phyloP scores from a whole-genome alignment of 2,797 vertebrate genomes.

The Miichthys miiuy region DNA sequence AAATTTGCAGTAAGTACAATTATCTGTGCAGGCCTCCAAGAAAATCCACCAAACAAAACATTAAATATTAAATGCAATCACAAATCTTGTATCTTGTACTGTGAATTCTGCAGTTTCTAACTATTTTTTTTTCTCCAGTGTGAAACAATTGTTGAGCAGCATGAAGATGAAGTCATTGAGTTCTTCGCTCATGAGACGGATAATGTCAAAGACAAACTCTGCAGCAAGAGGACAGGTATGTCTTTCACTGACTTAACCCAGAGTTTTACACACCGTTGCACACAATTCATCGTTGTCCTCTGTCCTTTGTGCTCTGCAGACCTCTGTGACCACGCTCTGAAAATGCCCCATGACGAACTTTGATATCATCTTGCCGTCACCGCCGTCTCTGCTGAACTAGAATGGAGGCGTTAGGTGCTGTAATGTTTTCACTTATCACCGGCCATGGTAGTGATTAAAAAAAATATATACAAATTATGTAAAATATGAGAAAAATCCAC shows the following conservation, averaged over 20 bases:
- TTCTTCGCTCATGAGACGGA: constrained; percentile 93
- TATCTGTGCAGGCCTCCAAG: neutral
- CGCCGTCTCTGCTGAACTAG: constrained; percentile 28
- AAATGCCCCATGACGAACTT: constrained; percentile 92
- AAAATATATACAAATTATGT: constrained; percentile 35
- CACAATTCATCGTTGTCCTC: no score
- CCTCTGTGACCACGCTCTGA: constrained; percentile 94
- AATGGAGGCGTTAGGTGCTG: constrained; percentile 49
- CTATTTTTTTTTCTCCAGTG: constrained; percentile 83
- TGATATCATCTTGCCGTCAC: constrained; percentile 77
- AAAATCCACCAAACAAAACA: no score
- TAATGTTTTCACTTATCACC: constrained; percentile 34
- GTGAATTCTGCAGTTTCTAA: neutral
- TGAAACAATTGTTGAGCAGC: constrained; percentile 94
- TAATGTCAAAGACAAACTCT: constrained; percentile 96
- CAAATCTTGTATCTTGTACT: neutral
- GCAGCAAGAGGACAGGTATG: constrained; percentile 95
- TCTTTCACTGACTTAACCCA: neutral
- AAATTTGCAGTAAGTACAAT: constrained; percentile 90
- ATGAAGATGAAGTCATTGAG: constrained; percentile 96
- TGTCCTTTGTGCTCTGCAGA: constrained; percentile 81
- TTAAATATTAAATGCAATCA: neutral
- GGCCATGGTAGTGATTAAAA: constrained; percentile 22
- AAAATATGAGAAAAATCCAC: constrained; percentile 19
- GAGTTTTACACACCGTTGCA: neutral